These are phyloP conservation scores for Cantharis rufa DNA, from an alignment of 2,888 invertebrate species.

Conservation along the genomic window DNA sequence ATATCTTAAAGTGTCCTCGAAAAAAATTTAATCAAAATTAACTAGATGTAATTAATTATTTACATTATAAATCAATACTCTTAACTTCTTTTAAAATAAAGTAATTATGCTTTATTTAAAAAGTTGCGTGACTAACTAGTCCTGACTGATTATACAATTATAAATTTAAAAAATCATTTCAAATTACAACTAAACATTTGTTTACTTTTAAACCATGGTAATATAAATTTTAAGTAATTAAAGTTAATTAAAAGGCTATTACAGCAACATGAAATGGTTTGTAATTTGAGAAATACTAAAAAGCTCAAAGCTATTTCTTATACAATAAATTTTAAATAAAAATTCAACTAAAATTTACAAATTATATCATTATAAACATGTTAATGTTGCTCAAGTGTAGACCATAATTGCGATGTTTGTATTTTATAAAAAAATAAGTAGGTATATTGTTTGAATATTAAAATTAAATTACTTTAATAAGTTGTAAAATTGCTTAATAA, in stretches of 20 bases:
- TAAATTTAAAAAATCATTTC: background rate
- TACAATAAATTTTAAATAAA: background rate
- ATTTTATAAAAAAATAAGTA: background rate
- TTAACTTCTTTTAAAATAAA: background rate
- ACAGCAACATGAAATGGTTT: background rate
- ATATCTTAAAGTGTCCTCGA: background rate
- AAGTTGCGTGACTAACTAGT: background rate
- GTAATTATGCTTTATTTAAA: background rate
- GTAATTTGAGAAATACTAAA: background rate
- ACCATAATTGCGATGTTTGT: background rate
- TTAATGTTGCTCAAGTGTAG: background rate
- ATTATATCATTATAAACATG: conserved; percentile 3
- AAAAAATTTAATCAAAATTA: background rate
- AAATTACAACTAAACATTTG: conserved; percentile 1
- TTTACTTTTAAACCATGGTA: background rate
- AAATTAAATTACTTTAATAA: background rate
- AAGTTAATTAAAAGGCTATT: conserved; percentile 3
- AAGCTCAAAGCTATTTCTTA: background rate
- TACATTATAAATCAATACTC: background rate
- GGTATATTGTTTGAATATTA: background rate
- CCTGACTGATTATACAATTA: background rate
- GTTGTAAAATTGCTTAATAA: background rate
- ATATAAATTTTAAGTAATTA: background rate
- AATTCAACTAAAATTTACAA: background rate
- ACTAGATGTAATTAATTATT: background rate